Conservation (phyloP, 2,797 vertebrate species). For the Pangasius mekongensis region DNA sequence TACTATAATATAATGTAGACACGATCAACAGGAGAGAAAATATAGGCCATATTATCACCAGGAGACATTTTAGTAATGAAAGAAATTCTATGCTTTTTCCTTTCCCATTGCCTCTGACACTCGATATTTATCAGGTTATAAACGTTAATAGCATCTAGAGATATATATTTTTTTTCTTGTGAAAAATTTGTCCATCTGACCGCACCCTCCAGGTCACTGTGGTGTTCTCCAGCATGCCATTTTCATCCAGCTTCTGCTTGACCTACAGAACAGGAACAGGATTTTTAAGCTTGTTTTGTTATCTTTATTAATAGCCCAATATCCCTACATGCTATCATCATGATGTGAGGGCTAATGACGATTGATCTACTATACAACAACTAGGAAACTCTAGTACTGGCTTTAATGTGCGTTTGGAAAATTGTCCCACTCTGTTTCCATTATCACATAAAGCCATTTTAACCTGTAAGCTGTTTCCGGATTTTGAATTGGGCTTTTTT, state of each 20-base stretch:
- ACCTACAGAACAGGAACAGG: not conserved
- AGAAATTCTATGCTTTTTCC: not conserved
- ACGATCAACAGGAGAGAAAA: not conserved
- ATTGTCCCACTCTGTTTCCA: not conserved
- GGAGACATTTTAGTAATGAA: not conserved
- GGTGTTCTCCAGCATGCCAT: not conserved
- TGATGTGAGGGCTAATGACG: not conserved
- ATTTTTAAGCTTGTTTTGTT: not conserved
- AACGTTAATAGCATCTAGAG: not conserved
- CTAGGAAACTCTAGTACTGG: not conserved
- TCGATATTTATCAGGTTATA: too few relatives aligned
- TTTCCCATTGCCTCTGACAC: not conserved
- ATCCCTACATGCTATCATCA: not conserved
- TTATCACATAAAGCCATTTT: not conserved
- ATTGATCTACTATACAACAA: not conserved
- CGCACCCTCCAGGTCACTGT: slow-evolving; percentile 6
- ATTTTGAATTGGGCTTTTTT: too few relatives aligned
- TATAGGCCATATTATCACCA: not conserved
- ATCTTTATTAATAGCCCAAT: not conserved
- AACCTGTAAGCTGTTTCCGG: too few relatives aligned
- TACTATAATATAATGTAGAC: not conserved
- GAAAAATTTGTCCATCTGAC: not conserved
- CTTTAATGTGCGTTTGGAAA: not conserved
- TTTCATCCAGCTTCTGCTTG: slow-evolving; percentile 7
- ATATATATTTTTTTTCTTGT: not conserved